Base-by-base conservation (phyloP, 2,797 vertebrate species). In the Brachyalestes nurse region DNA sequence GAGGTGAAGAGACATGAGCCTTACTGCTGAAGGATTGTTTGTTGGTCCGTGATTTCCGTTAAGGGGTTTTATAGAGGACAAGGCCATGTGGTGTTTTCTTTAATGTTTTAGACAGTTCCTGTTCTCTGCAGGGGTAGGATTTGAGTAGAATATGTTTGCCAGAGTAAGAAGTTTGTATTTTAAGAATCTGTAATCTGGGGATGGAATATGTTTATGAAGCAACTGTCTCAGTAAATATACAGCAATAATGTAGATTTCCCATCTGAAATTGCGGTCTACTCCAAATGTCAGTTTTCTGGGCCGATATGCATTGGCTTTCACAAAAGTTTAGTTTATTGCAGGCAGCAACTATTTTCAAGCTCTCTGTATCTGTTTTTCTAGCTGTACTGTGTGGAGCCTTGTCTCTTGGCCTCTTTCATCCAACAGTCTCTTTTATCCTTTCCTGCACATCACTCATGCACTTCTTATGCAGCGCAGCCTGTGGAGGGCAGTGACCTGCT, bases 301-400 rank as follows among this genome's bases (percentile, higher is more conserved):
- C 34, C 34, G 51, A 75, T 77, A 42, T 49, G 69, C 57, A 23
- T 60, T 23, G 9, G 10, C 14, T 51, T 66, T 70, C 71, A 13
- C 13, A 28, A 45, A 55, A 10, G 13, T 53, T 14, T 14, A 47
- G 45, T 47, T 47, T 47, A 47, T 47, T 47, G 45, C 45, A 10
- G 7, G 12, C 45, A 47, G 45, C 45, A 47, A 47, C 25, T 5
- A 19, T 17, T 23, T 51, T 62, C 23, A 23, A 62, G 23, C 57
- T 8, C 8, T 62, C 77, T 12, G 2, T 64, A 19, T 10, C 34
- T 72, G 3, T 5, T 17, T 60, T 2, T 23, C 42, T 25, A 49
- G 28, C 58, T 65, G 67, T 79, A 57, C n/a, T 78, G 64, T 71
- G 67, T 71, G 67, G 55, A 64, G 47, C 58, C 42, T 16, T 72